Base-by-base conservation (phyloP, 2,888 invertebrate genomes). In the Papilio elwesi region DNA sequence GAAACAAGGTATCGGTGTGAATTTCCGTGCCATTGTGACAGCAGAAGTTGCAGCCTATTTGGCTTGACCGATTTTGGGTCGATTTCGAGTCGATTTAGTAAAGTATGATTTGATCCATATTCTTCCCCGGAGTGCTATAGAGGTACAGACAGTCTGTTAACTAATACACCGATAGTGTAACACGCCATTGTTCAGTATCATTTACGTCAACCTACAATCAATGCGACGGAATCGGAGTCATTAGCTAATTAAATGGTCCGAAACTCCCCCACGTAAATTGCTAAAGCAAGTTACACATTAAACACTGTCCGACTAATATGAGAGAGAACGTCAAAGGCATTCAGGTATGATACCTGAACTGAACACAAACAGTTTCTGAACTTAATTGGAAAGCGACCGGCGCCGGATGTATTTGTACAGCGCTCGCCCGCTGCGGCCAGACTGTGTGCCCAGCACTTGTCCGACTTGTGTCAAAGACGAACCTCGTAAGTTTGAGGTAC, bases 341-440 rank as follows among this genome's bases (percentile, higher is more conserved):
- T 77, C 83, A 84, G 85, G 87, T 88, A 91, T 83, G 80, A 84
- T 89, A 89, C 86, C 86, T 85, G 85, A 80, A 81, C 80, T 79
- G 81, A 88, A 88, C 84, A 84, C 86, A 90, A 87, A 89, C 89
- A 87, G 85, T 84, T 83, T 80, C 84, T 81, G 80, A 80, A 85
- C 83, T 90, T 91, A 91, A 92, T 92, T 91, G 91, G 85, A 90
- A 90, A 90, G 89, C 88, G 87, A 82, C 85, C 83, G 82, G 82
- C 82, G 85, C 79, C 75, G 80, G 80, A 80, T 81, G 84, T 92
- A 91, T 92, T 92, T 90, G 84, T 87, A 83, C 82, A 85, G 86
- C 81, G 77, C 87, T 86, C 83, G 49, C 48, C 52, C 26, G 26
- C 81, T 77, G 82, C 86, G 88, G 82, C 87, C 85, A 87, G 87